These are phyloP conservation scores for Progne subis DNA, from an alignment of 2,113 vertebrate species.

Conservation along the genomic window DNA sequence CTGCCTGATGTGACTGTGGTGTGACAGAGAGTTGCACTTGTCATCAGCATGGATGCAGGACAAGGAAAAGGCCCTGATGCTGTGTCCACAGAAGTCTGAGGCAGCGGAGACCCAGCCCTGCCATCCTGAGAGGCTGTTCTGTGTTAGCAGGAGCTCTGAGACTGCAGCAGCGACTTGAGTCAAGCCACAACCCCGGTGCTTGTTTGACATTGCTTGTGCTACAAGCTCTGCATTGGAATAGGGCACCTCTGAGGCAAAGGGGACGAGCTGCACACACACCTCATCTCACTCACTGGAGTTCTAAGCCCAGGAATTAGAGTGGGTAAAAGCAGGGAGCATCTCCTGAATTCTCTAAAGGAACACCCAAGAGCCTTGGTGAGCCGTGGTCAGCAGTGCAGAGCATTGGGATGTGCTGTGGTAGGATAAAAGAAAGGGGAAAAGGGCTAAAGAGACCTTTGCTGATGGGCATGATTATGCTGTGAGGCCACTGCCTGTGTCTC, in stretches of 20 bases:
- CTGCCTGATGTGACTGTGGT: neutral
- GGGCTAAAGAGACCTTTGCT: neutral
- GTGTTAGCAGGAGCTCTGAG: neutral
- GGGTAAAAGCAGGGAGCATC: neutral
- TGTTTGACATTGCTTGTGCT: neutral
- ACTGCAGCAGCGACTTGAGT: rapidly evolving
- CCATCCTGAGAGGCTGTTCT: neutral
- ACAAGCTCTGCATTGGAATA: neutral
- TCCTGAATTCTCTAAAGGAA: neutral
- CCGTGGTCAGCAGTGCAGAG: rapidly evolving
- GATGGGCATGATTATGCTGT: neutral
- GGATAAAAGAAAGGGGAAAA: neutral
- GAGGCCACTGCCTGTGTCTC: neutral
- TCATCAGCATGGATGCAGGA: neutral
- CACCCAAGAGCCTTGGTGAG: neutral
- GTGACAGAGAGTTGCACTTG: neutral
- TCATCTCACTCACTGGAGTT: neutral
- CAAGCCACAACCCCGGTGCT: rapidly evolving
- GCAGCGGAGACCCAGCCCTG: neutral
- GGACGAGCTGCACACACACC: neutral
- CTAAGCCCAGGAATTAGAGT: neutral
- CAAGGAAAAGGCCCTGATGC: rapidly evolving
- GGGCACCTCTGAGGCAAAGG: neutral
- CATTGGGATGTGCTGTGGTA: neutral
- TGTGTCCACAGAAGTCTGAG: rapidly evolving